These are phyloP conservation scores for Sylvia atricapilla DNA, from an alignment of 2,113 vertebrate species.

Conservation along the genomic window DNA sequence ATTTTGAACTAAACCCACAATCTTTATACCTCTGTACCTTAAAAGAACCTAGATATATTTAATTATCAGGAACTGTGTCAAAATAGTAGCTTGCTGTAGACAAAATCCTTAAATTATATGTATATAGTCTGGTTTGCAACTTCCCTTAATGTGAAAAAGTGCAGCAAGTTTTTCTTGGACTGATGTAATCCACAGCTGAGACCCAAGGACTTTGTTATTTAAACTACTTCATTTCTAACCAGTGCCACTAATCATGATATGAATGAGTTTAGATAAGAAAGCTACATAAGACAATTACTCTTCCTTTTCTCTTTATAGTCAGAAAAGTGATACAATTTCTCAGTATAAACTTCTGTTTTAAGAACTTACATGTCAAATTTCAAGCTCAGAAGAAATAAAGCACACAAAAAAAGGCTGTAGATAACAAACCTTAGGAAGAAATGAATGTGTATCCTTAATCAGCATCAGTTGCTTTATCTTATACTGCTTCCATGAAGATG, in stretches of 20 bases:
- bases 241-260: not conserved
- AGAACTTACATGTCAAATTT: not conserved
- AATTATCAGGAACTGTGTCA: not conserved
- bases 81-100: not conserved
- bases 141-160: not conserved
- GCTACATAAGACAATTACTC: not conserved
- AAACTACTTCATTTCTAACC: not conserved
- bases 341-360: not conserved
- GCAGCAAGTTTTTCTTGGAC: not conserved
- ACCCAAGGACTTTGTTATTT: not conserved
- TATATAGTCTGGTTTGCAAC: not conserved
- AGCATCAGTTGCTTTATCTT: not conserved
- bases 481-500: not conserved
- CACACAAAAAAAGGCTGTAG: not conserved
- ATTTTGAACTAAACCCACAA: not conserved
- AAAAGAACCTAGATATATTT: not conserved
- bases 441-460: not conserved
- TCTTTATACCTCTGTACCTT: not conserved
- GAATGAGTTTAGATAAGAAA: not conserved
- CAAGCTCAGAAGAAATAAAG: not conserved
- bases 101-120: not conserved
- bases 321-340: not conserved
- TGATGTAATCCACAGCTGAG: not conserved
- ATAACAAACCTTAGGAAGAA: not conserved
- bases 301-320: not conserved